A percentile compares a stretch with the other conserved stretches of the same genome.
These are phyloP conservation scores for Lemur catta DNA, from an alignment of 2,797 vertebrate genomes.

Conservation along the genomic window DNA sequence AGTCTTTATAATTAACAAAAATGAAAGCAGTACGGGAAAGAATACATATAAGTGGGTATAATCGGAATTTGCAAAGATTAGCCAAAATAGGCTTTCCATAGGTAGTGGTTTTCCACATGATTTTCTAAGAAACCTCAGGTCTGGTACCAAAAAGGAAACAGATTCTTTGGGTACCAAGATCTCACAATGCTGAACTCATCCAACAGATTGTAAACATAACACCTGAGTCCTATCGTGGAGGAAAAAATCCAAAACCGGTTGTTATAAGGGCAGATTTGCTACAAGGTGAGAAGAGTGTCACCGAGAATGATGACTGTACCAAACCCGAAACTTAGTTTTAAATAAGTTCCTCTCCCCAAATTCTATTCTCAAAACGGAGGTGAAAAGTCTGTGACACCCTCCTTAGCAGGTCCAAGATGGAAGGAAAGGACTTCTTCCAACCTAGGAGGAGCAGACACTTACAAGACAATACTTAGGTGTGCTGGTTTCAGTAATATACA, in stretches of 20 bases:
- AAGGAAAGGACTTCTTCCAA: not conserved
- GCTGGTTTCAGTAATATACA: conserved; percentile 16
- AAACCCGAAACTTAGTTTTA: conserved; percentile 25
- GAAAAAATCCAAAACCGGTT: not conserved
- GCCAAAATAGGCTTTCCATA: not conserved
- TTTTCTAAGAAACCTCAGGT: not conserved
- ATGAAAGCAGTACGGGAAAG: not conserved
- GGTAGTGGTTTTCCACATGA: conserved; percentile 53
- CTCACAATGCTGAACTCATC: not conserved
- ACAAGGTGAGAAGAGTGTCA: not conserved
- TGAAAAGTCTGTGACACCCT: not conserved
- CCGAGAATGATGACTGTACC: not conserved
- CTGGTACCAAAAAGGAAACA: conserved; percentile 15
- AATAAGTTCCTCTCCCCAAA: not conserved
- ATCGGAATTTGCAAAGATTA: conserved; percentile 32
- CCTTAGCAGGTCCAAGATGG: not conserved
- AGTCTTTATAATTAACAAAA: conserved; percentile 41
- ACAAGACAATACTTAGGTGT: not conserved
- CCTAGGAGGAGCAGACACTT: not conserved
- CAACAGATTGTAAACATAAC: conserved; percentile 43
- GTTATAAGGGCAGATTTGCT: not conserved
- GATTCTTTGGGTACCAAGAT: conserved; percentile 47
- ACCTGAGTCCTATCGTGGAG: not conserved
- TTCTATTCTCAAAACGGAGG: not conserved
- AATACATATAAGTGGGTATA: not conserved